Conservation (phyloP, 2,797 vertebrate genomes). For the Aselliscus stoliczkanus region DNA sequence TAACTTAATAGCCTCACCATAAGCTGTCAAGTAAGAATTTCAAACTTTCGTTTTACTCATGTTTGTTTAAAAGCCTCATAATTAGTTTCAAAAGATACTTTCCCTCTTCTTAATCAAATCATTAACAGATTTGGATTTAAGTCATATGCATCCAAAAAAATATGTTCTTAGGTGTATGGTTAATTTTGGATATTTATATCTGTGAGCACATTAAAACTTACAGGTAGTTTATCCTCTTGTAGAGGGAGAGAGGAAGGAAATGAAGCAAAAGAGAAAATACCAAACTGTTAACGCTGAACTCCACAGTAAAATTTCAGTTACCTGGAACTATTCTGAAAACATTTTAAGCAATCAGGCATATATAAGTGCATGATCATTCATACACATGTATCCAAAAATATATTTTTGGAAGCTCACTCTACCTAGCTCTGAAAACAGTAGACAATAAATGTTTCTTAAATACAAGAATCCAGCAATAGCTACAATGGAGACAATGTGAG, state of each 20-base stretch:
- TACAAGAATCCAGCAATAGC: background rate
- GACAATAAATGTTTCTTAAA: background rate
- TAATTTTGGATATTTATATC: background rate
- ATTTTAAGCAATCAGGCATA: background rate
- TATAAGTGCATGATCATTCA: background rate
- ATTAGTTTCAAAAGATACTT: background rate
- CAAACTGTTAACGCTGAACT: background rate
- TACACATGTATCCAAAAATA: background rate
- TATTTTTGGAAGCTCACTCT: background rate
- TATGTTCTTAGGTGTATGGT: background rate
- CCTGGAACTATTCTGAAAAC: background rate
- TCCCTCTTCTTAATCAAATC: background rate
- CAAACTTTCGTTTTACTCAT: background rate
- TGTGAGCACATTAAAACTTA: background rate
- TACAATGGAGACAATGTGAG: background rate
- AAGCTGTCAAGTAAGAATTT: background rate
- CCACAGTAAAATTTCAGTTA: background rate
- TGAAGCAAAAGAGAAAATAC: background rate
- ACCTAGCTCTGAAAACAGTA: background rate
- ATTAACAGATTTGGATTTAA: background rate
- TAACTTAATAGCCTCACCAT: background rate
- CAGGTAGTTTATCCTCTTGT: background rate
- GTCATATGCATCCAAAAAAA: background rate
- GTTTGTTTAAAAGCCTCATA: constrained; percentile 37
- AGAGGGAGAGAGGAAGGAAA: background rate